Evolutionary conservation across 2,797 vertebrate species (phyloP).

Genomic region (Crocodylus rhombifer): DNA sequence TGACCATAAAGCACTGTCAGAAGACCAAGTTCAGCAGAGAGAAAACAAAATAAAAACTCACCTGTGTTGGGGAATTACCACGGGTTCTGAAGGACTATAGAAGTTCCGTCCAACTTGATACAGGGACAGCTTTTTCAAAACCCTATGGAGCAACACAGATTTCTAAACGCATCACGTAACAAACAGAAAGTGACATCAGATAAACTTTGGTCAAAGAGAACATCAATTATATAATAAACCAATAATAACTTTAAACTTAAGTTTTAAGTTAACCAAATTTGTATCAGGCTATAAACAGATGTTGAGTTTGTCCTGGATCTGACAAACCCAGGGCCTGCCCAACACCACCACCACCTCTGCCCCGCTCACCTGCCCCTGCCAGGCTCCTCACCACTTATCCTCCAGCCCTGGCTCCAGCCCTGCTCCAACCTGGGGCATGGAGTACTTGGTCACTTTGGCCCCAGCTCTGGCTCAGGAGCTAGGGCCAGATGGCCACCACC

Average conservation of each 20-base stretch:
- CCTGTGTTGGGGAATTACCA: slow-evolving; percentile 77
- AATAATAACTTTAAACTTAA: background rate
- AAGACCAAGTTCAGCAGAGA: background rate
- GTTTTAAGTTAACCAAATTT: background rate
- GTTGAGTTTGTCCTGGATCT: too few species aligned
- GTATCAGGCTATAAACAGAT: background rate
- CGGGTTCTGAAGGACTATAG: slow-evolving; percentile 68
- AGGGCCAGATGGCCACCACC: too few species aligned
- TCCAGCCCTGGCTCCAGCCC: too few species aligned
- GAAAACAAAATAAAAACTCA: background rate
- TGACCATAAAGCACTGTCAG: too few species aligned
- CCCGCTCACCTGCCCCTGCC: too few species aligned
- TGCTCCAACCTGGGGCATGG: too few species aligned
- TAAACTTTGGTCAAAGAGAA: background rate
- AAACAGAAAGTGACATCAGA: background rate
- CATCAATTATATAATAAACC: background rate
- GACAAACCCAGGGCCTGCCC: too few species aligned
- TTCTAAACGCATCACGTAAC: background rate
- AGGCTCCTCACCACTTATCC: too few species aligned
- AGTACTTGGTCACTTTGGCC: too few species aligned
- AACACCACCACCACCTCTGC: too few species aligned
- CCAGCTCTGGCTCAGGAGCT: too few species aligned
- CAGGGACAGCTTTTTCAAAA: slow-evolving; percentile 75
- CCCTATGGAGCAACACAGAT: slow-evolving; percentile 55
- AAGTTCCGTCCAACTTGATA: slow-evolving; percentile 76